Evolutionary conservation across 1,140 invertebrate genomes (phyloP), one percentile per base, ranked within the genome.

Genomic region (Pachyrhynchus sulphureomaculatus): DNA sequence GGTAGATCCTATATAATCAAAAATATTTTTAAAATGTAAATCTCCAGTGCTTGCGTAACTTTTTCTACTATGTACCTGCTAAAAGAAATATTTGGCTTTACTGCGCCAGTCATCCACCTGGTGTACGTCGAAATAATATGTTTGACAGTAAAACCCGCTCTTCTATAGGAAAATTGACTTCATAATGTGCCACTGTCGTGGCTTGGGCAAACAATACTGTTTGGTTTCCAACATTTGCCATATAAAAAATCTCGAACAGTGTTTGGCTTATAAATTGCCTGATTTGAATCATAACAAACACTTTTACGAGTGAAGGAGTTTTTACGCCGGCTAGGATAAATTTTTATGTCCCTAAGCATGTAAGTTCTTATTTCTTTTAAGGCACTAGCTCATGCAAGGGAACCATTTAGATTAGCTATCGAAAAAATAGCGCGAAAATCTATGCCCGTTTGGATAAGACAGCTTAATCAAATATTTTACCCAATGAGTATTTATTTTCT

Each of bases 211-310:
- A 58, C 56, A 49, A 58, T 39, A 39, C 23, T 58, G 26, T 49
- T 58, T 58, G 41, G 55, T 26, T 47, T 47, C 41, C 41, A 34
- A 33, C 26, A 13, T 45, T 33, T n/a, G 13, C 23, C 42, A 45
- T 47, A 42, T 51, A 62, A 64, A 65, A 67, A 62, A 56, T 64
- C 41, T 55, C 53, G 47, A 64, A 60, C 61, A 60, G 54, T 65
- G 66, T 67, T 65, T 67, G 58, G 66, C 59, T 68, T 68, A 65
- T 68, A 68, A 68, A 68, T 68, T 68, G 63, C 63, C 58, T 65
- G 48, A 68, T 68, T 68, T 68, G 63, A 68, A 68, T 68, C 63
- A 65, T 63, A 68, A 65, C 59, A 68, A 65, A 67, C 55, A 62
- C 62, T 64, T 67, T 63, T 64, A 67, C 64, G 64, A 58, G 23